Evolutionary conservation across 1,140 invertebrate genomes (phyloP).

Genomic region (Papilio dardanus): DNA sequence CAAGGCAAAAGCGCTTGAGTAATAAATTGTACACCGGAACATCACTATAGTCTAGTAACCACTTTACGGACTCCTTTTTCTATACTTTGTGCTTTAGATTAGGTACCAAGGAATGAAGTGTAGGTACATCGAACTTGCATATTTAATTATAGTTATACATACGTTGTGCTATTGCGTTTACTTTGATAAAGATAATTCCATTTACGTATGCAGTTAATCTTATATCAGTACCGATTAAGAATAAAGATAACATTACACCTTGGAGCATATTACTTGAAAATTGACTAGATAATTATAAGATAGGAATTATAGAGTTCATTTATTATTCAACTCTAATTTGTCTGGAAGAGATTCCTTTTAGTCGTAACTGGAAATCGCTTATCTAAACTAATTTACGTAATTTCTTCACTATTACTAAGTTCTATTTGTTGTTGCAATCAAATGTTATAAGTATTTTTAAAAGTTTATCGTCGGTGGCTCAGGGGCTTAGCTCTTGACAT

Average conservation of each 20-base stretch:
- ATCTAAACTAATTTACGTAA: no score
- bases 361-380: no score
- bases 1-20: background rate
- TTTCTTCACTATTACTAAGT: no score
- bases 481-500: no score
- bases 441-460: no score
- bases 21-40: background rate
- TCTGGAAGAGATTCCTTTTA: no score
- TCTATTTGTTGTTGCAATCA: no score
- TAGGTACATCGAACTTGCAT: background rate
- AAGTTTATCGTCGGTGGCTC: no score
- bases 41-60: background rate
- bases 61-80: background rate
- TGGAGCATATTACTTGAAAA: no score
- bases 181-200: slow-evolving; percentile 17
- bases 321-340: no score
- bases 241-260: background rate
- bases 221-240: slow-evolving; percentile 1
- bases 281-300: no score
- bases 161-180: background rate
- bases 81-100: background rate
- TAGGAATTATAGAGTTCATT: no score
- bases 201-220: slow-evolving; percentile 19
- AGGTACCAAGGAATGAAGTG: background rate
- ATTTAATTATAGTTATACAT: background rate